phyloP scores from a whole-genome alignment of 2,888 invertebrate genomes.

The Chaetogeoica ovagalla region DNA sequence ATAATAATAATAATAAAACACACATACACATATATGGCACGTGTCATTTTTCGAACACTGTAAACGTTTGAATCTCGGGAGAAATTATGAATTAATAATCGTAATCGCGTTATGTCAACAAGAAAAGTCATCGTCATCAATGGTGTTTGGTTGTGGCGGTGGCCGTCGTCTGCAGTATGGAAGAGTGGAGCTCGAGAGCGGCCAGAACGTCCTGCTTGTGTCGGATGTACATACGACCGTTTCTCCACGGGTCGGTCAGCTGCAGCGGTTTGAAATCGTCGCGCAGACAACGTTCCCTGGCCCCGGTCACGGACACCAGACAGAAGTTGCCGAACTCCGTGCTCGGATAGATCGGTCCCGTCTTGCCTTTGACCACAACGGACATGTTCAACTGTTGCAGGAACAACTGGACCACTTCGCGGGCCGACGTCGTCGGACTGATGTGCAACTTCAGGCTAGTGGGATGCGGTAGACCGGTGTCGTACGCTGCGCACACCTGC shows the following conservation, averaged over 20 bases:
- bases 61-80: not conserved
- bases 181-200: conserved; percentile 81
- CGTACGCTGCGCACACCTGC: conserved; percentile 94
- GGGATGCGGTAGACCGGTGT: conserved; percentile 89
- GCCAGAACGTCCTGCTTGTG: conserved; percentile 88
- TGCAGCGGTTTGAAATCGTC: conserved; percentile 93
- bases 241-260: conserved; percentile 94
- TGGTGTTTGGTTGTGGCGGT: conserved; percentile 8
- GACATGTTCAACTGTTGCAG: conserved; percentile 95
- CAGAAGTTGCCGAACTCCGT: conserved; percentile 88
- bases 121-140: not conserved
- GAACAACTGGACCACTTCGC: conserved; percentile 93
- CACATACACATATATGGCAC: not conserved
- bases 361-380: conserved; percentile 80
- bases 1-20: not conserved
- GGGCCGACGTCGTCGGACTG: conserved; percentile 86
- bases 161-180: not conserved
- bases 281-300: conserved; percentile 86
- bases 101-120: too few species aligned
- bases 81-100: too few species aligned
- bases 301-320: conserved; percentile 93
- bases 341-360: conserved; percentile 81
- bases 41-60: conserved; percentile 5
- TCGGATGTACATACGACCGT: conserved; percentile 88
- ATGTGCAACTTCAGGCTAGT: conserved; percentile 93